Evolutionary conservation across 1,140 invertebrate genomes (phyloP), one percentile per base, ranked within the genome.

Genomic region (Delia radicum): DNA sequence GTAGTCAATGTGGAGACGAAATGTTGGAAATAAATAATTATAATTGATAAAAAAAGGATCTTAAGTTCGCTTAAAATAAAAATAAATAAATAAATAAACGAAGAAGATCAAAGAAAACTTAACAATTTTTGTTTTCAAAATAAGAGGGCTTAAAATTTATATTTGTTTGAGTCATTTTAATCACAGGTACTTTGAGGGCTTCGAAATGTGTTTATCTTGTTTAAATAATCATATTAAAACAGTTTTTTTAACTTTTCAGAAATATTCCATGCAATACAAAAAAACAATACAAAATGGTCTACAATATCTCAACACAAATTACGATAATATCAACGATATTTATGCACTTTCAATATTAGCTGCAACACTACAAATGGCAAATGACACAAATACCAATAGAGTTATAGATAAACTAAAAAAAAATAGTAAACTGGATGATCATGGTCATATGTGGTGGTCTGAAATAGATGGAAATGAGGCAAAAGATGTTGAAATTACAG

Each of bases 311-410:
- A 92, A 93, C 0, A 87, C 89, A 26, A 90, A 94, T 72, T 87
- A 97, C 24, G 89, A 92, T 21, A 89, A 89, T 63, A 78, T 89
- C 2, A 89, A 93, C 37, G 93, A 96, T 81, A 87, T 91, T 1
- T 97, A 98, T 85, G 90, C 94, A 0, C 80, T 96, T 42, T 89
- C 94, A 31, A 89, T 97, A 7, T 91, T 91, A n/a, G 89, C 91
- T 0, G 94, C 95, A 80, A 93, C 91, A 0, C 87, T 98, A 0
- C 91, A 94, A 80, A 81, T 95, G 48, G 92, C 94, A 2, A 90
- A 92, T 55, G 93, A 95, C 87, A 78, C 81, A 4, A 69, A 78
- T 15, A 71, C 79, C 1, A 76, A 81, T 7, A 80, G 83, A 63
- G 65, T 84, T 0, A 8, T 85, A 12, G 79, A 77, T 4, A 81